Evolutionary conservation across 2,888 invertebrate species (phyloP).

Genomic region (Nemotelus pantherinus): DNA sequence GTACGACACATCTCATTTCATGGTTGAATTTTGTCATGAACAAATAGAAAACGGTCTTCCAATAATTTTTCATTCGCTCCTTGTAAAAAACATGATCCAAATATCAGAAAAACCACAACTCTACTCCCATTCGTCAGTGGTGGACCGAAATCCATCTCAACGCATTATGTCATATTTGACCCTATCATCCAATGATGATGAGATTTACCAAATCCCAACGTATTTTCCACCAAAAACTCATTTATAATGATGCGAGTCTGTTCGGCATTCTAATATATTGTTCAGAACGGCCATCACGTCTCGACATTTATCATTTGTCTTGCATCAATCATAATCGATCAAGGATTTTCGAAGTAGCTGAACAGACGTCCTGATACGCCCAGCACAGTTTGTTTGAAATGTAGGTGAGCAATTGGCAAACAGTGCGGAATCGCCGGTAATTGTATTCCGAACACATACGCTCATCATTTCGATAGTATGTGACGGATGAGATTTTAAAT

Average conservation of each 20-base stretch:
- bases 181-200: slow-evolving; percentile 21
- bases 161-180: background rate
- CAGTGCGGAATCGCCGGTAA: background rate
- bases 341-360: slow-evolving; percentile 34
- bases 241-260: slow-evolving; percentile 14
- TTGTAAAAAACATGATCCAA: no score
- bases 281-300: background rate
- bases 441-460: slow-evolving; percentile 43
- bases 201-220: slow-evolving; percentile 31
- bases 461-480: slow-evolving; percentile 31
- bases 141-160: no score
- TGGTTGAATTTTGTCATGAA: no score
- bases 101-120: no score
- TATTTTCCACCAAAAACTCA: slow-evolving; percentile 6
- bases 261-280: slow-evolving; percentile 19
- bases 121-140: no score
- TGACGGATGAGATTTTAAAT: slow-evolving; percentile 51
- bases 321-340: slow-evolving; percentile 51
- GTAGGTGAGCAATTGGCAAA: slow-evolving; percentile 25
- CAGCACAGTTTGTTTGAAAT: slow-evolving; percentile 6
- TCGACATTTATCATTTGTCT: slow-evolving; percentile 47
- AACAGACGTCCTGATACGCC: slow-evolving; percentile 10
- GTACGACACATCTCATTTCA: no score
- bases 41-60: no score
- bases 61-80: no score